phyloP scores from a whole-genome alignment of 2,113 vertebrate species.

The Dolichallabes microphthalmus region DNA sequence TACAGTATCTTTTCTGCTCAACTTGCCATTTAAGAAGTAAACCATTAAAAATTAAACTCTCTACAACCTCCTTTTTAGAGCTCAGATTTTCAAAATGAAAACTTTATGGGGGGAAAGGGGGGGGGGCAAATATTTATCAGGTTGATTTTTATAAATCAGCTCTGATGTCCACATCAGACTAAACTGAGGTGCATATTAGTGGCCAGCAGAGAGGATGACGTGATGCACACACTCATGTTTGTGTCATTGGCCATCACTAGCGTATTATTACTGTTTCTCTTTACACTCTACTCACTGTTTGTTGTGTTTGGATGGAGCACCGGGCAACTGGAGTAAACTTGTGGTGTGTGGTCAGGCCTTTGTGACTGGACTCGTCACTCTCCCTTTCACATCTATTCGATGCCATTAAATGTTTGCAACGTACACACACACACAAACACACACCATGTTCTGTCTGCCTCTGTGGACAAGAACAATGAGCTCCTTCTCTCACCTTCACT shows the following conservation, averaged over 20 bases:
- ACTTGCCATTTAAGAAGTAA: neutral
- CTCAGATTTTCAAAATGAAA: neutral
- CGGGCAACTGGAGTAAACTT: conserved; percentile 35
- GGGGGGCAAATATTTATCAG: neutral
- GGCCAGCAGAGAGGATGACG: neutral
- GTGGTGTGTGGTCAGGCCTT: neutral
- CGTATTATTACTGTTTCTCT: conserved; percentile 34
- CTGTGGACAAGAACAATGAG: conserved; percentile 51
- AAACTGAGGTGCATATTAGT: neutral
- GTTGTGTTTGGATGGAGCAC: conserved; percentile 32
- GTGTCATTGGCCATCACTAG: conserved; percentile 4
- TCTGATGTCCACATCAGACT: neutral
- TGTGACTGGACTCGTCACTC: conserved; percentile 28
- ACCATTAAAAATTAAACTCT: neutral
- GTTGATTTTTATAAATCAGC: neutral
- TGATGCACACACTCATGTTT: neutral
- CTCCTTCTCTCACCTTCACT: conserved; percentile 59
- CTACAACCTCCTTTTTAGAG: neutral
- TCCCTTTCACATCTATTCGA: neutral
- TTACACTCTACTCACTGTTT: conserved; percentile 25
- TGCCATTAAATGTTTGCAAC: conserved; percentile 21
- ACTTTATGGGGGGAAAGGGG: neutral
- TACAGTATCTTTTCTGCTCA: neutral
- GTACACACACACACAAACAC: conserved; percentile 1
- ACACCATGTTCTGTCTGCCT: conserved; percentile 29